phyloP scores from a whole-genome alignment of 2,113 vertebrate species.

The Rhabdomys dilectus region DNA sequence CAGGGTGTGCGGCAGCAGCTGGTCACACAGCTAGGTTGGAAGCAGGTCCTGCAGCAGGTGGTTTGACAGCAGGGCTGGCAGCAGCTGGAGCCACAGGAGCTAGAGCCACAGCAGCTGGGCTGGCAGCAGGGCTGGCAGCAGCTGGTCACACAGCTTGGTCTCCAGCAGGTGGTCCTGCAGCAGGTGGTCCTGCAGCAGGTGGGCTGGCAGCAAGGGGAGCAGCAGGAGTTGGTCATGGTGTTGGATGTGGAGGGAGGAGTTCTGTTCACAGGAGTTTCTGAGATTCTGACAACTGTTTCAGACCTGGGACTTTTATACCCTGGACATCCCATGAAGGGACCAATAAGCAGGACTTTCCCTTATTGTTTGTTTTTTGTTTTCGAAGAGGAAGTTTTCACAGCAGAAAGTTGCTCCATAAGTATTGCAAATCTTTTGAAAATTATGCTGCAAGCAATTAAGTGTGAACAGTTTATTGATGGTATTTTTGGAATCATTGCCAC shows the following conservation, averaged over 20 bases:
- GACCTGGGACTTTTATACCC: neutral
- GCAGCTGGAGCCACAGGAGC: too few relatives aligned
- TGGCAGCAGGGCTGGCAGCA: neutral
- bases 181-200: conserved; percentile 34
- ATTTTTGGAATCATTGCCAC: neutral
- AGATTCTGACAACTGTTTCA: neutral
- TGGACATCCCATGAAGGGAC: neutral
- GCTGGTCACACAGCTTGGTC: neutral
- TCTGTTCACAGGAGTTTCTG: neutral
- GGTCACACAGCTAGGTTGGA: too few relatives aligned
- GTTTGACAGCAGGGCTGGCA: too few relatives aligned
- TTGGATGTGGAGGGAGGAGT: neutral
- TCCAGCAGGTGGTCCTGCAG: conserved; percentile 43
- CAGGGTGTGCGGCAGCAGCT: too few relatives aligned
- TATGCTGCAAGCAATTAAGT: neutral
- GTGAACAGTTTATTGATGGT: neutral
- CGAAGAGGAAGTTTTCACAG: neutral
- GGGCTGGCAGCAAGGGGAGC: conserved; percentile 37
- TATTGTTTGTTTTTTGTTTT: neutral
- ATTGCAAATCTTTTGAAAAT: neutral
- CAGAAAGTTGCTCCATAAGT: conserved; percentile 4
- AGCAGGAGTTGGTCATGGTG: conserved; percentile 38
- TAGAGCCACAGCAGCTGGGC: neutral
- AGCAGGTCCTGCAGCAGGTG: too few relatives aligned
- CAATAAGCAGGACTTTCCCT: neutral